phyloP scores from a whole-genome alignment of 2,113 vertebrate genomes.

The Apus apus region DNA sequence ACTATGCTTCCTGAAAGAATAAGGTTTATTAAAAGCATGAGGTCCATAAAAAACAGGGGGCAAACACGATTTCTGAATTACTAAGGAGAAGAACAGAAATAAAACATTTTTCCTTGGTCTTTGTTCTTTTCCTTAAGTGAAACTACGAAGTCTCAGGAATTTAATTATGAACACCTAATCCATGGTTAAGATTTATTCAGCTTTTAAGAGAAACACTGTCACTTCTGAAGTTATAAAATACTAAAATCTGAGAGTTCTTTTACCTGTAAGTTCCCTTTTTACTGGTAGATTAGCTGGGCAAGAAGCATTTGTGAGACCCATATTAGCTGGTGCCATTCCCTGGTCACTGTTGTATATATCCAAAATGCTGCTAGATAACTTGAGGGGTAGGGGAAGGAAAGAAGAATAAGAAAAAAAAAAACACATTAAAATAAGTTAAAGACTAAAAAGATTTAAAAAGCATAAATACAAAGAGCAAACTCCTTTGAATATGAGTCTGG shows the following conservation, averaged over 20 bases:
- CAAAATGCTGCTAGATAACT: constrained; percentile 93
- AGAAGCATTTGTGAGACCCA: constrained; percentile 86
- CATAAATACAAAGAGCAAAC: background rate
- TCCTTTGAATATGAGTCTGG: background rate
- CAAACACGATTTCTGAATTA: constrained; percentile 20
- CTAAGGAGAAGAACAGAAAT: constrained; percentile 40
- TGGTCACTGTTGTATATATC: constrained; percentile 90
- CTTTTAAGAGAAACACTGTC: background rate
- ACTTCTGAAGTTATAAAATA: background rate
- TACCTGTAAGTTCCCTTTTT: constrained; percentile 94
- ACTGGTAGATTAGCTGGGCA: constrained; percentile 86
- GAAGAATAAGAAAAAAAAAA: background rate
- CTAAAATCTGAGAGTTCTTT: constrained; percentile 29
- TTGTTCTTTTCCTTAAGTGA: constrained; percentile 6
- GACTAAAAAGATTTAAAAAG: background rate
- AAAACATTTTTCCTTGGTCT: background rate
- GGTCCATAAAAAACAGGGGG: constrained; percentile 67
- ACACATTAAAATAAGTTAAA: background rate
- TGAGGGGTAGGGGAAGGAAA: background rate
- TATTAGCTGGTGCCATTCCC: constrained; percentile 86
- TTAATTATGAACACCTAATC: background rate
- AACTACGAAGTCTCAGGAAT: background rate
- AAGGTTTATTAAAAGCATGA: constrained; percentile 74
- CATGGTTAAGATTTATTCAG: background rate
- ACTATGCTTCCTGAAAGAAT: constrained; percentile 83